Conservation (phyloP, 2,113 vertebrate genomes). For the Protobothrops mucrosquamatus region DNA sequence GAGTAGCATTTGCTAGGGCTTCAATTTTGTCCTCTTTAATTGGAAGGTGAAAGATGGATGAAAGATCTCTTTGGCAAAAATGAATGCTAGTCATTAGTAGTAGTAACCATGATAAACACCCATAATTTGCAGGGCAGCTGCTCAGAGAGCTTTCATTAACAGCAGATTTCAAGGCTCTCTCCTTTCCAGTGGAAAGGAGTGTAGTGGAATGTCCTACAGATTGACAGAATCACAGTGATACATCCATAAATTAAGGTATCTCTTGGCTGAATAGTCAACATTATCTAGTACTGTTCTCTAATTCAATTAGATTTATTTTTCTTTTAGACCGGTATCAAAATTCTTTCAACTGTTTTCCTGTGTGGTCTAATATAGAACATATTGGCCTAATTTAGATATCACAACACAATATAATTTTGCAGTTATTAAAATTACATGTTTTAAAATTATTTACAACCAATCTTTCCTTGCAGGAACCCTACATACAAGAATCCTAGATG, state of each 20-base stretch:
- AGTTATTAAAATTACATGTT: not conserved
- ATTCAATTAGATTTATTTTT: constrained; percentile 9
- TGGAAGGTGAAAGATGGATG: constrained; percentile 42
- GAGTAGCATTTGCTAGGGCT: constrained; percentile 24
- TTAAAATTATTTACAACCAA: not conserved
- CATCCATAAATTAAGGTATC: constrained; percentile 41
- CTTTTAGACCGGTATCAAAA: not conserved
- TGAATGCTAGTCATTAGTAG: constrained; percentile 48
- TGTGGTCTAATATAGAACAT: not conserved
- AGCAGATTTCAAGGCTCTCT: constrained; percentile 57
- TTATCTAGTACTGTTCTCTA: constrained; percentile 30
- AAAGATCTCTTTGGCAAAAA: constrained; percentile 41
- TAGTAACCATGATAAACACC: constrained; percentile 24
- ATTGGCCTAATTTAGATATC: not conserved
- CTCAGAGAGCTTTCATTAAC: constrained; percentile 59
- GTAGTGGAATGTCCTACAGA: constrained; percentile 61
- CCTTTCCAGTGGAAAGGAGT: constrained; percentile 34
- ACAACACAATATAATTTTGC: not conserved
- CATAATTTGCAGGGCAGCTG: constrained; percentile 59
- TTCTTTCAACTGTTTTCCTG: constrained; percentile 2
- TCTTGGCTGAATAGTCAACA: constrained; percentile 48
- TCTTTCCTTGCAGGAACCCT: not conserved
- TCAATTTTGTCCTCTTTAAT: constrained; percentile 37
- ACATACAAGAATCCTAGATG: not conserved
- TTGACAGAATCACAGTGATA: constrained; percentile 43